Evolutionary conservation across 2,888 invertebrate genomes (phyloP).

Genomic region (Chrysolina haemoptera): DNA sequence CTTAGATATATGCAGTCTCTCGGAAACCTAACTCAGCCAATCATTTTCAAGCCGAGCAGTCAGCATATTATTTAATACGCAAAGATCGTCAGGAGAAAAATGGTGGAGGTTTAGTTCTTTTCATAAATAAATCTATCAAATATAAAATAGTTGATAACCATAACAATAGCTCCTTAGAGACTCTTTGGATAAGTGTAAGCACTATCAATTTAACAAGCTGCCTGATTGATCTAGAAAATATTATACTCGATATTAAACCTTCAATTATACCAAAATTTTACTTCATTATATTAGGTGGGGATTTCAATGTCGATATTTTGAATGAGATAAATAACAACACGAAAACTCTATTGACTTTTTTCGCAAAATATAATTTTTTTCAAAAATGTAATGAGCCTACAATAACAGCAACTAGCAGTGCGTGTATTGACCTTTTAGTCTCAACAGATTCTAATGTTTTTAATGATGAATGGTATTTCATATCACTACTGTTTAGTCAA

Average conservation of each 20-base stretch:
- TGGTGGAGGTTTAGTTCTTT: slow-evolving; percentile 7
- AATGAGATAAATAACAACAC: slow-evolving; percentile 11
- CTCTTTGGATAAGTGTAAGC: slow-evolving; percentile 18
- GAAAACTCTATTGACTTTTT: not conserved
- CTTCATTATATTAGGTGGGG: too few relatives aligned
- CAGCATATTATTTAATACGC: slow-evolving; percentile 1
- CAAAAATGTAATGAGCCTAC: slow-evolving; percentile 7
- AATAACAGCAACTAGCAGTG: not conserved
- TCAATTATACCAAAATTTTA: not conserved
- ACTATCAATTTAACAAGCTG: not conserved
- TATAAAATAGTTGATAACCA: slow-evolving; percentile 14
- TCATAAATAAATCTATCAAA: too few relatives aligned
- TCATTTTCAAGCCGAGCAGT: not conserved
- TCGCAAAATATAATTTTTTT: slow-evolving; percentile 8
- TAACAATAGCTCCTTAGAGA: slow-evolving; percentile 8
- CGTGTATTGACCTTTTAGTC: too few relatives aligned
- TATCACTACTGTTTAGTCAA: slow-evolving; percentile 24
- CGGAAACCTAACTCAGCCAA: slow-evolving; percentile 15
- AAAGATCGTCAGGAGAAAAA: slow-evolving; percentile 8
- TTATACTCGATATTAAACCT: too few relatives aligned
- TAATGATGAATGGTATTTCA: slow-evolving; percentile 22
- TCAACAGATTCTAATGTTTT: slow-evolving; percentile 1
- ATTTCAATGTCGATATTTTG: too few relatives aligned
- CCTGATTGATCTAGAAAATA: slow-evolving; percentile 13
- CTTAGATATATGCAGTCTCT: not conserved